A percentile compares a stretch with the other conserved stretches of the same genome.
Conservation (phyloP, 1,140 invertebrate genomes). For the Arion vulgaris region DNA sequence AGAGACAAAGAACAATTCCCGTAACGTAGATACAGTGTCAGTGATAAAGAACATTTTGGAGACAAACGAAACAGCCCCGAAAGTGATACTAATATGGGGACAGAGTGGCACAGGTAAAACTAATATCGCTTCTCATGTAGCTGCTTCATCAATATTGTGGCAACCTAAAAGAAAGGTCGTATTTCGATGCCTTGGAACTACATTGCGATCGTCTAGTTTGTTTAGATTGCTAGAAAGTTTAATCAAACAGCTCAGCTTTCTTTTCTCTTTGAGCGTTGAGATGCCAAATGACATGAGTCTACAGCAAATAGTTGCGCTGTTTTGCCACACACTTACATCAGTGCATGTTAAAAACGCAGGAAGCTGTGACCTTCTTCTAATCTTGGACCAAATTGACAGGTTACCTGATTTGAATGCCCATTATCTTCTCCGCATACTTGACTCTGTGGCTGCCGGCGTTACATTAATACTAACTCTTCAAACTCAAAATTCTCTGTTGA, state of each 20-base stretch:
- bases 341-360: conserved; percentile 21
- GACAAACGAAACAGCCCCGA: not conserved
- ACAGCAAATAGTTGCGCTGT: conserved; percentile 29
- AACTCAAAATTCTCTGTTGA: conserved; percentile 16
- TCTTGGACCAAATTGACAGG: conserved; percentile 44
- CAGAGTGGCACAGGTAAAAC: conserved; percentile 43
- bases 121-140: conserved; percentile 37
- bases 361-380: conserved; percentile 35
- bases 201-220: conserved; percentile 39
- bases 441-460: conserved; percentile 29
- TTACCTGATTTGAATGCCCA: conserved; percentile 34
- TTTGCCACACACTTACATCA: conserved; percentile 29
- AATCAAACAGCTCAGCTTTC: conserved; percentile 39
- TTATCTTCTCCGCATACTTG: conserved; percentile 35
- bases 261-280: conserved; percentile 33
- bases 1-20: not conserved
- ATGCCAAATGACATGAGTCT: conserved; percentile 32
- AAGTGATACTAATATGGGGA: conserved; percentile 30
- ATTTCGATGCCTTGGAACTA: conserved; percentile 39
- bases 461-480: conserved; percentile 37
- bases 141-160: conserved; percentile 6
- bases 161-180: conserved; percentile 35
- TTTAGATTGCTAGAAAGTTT: conserved; percentile 41
- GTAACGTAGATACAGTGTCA: conserved; percentile 5
- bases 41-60: conserved; percentile 25